Percentiles rank a stretch among this genome's conserved stretches.
Conservation (phyloP, 64 coral and sea anemone genomes). For the Pachyseris speciosa region DNA sequence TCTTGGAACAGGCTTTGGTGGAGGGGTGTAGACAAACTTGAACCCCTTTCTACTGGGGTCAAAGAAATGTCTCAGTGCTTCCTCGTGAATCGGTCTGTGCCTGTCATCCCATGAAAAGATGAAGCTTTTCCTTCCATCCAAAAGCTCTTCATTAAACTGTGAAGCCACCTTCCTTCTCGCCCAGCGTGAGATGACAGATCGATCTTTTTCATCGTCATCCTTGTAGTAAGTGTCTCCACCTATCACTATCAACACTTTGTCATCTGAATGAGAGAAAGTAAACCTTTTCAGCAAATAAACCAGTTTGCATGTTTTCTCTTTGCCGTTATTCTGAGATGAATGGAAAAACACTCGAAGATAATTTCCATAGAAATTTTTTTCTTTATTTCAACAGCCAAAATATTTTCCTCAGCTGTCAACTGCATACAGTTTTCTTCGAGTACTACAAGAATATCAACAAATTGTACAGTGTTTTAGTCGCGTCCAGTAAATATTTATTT, state of each 20-base stretch:
- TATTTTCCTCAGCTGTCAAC: too few species aligned
- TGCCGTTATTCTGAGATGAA: too few species aligned
- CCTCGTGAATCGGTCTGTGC: slow-evolving; percentile 73
- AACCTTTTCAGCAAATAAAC: neutral
- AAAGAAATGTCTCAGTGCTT: slow-evolving; percentile 58
- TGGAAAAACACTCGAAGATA: too few species aligned
- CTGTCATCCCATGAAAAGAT: slow-evolving; percentile 79
- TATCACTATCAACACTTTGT: slow-evolving; percentile 74
- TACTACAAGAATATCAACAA: too few species aligned
- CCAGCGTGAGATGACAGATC: slow-evolving; percentile 51
- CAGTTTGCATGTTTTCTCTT: too few species aligned
- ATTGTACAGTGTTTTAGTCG: too few species aligned
- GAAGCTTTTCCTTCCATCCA: slow-evolving; percentile 67
- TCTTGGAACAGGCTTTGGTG: neutral
- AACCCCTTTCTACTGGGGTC: slow-evolving; percentile 1
- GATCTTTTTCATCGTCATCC: slow-evolving; percentile 38
- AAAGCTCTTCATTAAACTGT: slow-evolving; percentile 41
- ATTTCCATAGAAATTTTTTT: too few species aligned
- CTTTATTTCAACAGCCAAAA: too few species aligned
- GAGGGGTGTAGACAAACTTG: slow-evolving; percentile 23
- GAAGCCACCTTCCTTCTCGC: slow-evolving; percentile 38
- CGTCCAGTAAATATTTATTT: too few species aligned
- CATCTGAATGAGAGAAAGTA: neutral
- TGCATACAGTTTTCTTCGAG: too few species aligned
- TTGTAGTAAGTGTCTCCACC: slow-evolving; percentile 82